phyloP scores from a whole-genome alignment of 2,888 invertebrate species.

The Caenorhabditis wallacei region DNA sequence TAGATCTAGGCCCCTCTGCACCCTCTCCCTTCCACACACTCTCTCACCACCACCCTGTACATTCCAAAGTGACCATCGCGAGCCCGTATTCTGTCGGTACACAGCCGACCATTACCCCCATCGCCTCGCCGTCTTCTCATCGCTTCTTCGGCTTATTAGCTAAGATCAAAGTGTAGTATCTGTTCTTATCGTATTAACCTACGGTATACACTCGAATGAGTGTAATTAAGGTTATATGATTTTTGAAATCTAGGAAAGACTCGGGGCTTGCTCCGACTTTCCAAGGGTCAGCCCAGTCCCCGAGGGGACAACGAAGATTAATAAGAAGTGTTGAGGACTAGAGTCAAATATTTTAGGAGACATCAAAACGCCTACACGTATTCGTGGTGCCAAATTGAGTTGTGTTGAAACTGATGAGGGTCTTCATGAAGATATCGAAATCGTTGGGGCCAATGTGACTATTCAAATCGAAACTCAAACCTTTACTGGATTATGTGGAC shows the following conservation, averaged over 20 bases:
- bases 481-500: slow-evolving; percentile 15
- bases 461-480: not conserved
- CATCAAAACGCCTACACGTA: not conserved
- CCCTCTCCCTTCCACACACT: too few relatives aligned
- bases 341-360: not conserved
- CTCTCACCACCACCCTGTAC: too few relatives aligned
- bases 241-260: slow-evolving; percentile 64
- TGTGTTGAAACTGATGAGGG: not conserved
- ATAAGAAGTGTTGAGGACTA: too few relatives aligned
- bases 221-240: slow-evolving; percentile 68
- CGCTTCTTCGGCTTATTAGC: slow-evolving; percentile 67
- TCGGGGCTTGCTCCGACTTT: slow-evolving; percentile 68
- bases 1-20: too few relatives aligned
- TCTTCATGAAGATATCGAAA: slow-evolving; percentile 3
- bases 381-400: not conserved
- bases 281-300: slow-evolving; percentile 68
- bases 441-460: not conserved
- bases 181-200: slow-evolving; percentile 71
- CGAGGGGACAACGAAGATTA: slow-evolving; percentile 52
- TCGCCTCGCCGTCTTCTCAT: not conserved
- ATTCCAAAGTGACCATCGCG: too few relatives aligned
- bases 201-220: slow-evolving; percentile 67
- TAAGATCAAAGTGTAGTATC: slow-evolving; percentile 64
- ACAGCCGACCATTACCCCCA: too few relatives aligned
- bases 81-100: too few relatives aligned